Base-by-base conservation (phyloP, 92 coral and sea anemone genomes). In the Diadumene lineata region DNA sequence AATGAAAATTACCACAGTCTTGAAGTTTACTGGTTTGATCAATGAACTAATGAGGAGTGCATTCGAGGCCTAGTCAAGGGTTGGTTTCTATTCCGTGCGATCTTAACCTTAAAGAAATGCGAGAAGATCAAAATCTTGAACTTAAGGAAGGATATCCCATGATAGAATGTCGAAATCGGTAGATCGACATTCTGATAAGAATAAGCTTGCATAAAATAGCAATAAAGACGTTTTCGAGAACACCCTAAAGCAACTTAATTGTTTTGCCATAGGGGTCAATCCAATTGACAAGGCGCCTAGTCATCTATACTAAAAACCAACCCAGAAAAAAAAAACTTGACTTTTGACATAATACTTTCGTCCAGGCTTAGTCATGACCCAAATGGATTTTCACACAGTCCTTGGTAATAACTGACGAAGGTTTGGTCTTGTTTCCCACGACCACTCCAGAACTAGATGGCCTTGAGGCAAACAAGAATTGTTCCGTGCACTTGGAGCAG, bases 161-260 rank as follows among this genome's bases (percentile, higher is more conserved):
- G 55, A 78, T 50, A 68, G 68, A 29, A 78, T 78, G 60, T 68
- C 61, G 68, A 68, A 67, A 67, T 78, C 82, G 82, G 82, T 78
- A 78, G 82, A 78, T 78, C 75, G 43, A 15, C 23, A 30, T 58
- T 11, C 31, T 25, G 82, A 78, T 78, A 78, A 78, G 68, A 27
- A 17, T 34, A 50, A 69, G 66, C 28, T 68, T 50, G 24, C 27
- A 56, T 53, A 77, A 66, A 55, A 68, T 74, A 57, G 67, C 57
- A 78, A 78, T 78, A 78, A 78, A 68, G 64, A 66, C 65, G 51
- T 31, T 67, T 78, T 78, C 72, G 82, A 78, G 82, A 76, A 76
- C 80, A 32, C 81, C 44, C 73, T 65, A 32, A 34, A 26, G 24
- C 24, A 76, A 25, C 29, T 30, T 76, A 51, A 64, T 61, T 66